Evolutionary conservation across 2,113 vertebrate species (phyloP).

Genomic region (Zootoca vivipara): DNA sequence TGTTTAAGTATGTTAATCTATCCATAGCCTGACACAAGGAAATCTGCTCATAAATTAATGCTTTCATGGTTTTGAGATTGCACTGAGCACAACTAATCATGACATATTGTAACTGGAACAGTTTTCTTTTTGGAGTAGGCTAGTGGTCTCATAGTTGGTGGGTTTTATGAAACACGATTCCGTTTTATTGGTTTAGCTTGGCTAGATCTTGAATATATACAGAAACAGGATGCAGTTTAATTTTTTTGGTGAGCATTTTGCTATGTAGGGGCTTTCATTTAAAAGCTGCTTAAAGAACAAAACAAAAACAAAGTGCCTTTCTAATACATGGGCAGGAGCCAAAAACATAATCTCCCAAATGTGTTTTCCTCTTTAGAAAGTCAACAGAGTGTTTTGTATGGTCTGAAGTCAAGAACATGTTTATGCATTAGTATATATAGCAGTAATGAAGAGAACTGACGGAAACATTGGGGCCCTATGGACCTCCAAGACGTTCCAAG

Average conservation of each 20-base stretch:
- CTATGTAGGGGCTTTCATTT: conserved; percentile 23
- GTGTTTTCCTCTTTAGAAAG: not conserved
- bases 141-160: conserved; percentile 68
- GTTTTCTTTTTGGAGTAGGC: conserved; percentile 59
- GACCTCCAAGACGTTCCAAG: not conserved
- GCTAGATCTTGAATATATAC: conserved; percentile 63
- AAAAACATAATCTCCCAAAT: conserved; percentile 20
- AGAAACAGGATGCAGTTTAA: conserved; percentile 65
- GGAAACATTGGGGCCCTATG: too few species aligned
- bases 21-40: conserved; percentile 66
- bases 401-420: not conserved
- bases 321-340: conserved; percentile 14
- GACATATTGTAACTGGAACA: conserved; percentile 75
- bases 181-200: conserved; percentile 73
- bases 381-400: conserved; percentile 24
- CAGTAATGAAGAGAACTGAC: not conserved
- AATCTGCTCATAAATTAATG: conserved; percentile 64
- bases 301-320: not conserved
- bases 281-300: not conserved
- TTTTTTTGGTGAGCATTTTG: conserved; percentile 60
- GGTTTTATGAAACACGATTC: conserved; percentile 73
- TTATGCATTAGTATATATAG: not conserved
- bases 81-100: conserved; percentile 68
- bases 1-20: conserved; percentile 60
- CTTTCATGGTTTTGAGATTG: conserved; percentile 73